Percentiles rank a stretch among this genome's conserved stretches.
phyloP scores from a whole-genome alignment of 2,797 vertebrate genomes.

The Acropternis orthonyx region DNA sequence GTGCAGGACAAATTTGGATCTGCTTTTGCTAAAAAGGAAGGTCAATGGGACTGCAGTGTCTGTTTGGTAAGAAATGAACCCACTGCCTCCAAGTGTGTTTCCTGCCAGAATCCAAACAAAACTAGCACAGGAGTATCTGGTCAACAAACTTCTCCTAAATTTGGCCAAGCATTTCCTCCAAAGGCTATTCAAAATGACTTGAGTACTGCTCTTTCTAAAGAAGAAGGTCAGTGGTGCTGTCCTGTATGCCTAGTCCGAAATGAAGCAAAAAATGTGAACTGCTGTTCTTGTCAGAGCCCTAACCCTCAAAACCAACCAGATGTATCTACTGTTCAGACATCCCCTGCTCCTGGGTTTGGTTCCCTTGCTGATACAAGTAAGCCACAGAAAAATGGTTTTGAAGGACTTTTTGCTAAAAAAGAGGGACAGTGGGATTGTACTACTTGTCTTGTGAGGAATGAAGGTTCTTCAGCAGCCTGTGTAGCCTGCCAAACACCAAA shows the following conservation, averaged over 20 bases:
- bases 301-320: conserved; percentile 71
- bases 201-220: conserved; percentile 76
- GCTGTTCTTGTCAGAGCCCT: conserved; percentile 80
- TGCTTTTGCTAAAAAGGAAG: conserved; percentile 81
- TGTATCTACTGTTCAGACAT: background rate
- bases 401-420: conserved; percentile 80
- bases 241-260: conserved; percentile 79
- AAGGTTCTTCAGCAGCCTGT: conserved; percentile 77
- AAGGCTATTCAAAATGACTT: conserved; percentile 69
- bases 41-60: conserved; percentile 85
- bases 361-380: conserved; percentile 43
- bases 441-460: conserved; percentile 82
- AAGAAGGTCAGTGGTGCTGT: conserved; percentile 88
- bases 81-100: conserved; percentile 58
- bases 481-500: conserved; percentile 81
- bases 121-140: background rate
- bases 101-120: conserved; percentile 68
- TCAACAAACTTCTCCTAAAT: conserved; percentile 63
- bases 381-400: conserved; percentile 73
- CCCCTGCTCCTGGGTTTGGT: conserved; percentile 49
- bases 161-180: conserved; percentile 43
- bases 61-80: conserved; percentile 81
- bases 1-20: conserved; percentile 69
- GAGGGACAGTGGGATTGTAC: conserved; percentile 90
- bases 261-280: conserved; percentile 77